Evolutionary conservation across 2,113 vertebrate species (phyloP).

Genomic region (Megalops atlanticus): DNA sequence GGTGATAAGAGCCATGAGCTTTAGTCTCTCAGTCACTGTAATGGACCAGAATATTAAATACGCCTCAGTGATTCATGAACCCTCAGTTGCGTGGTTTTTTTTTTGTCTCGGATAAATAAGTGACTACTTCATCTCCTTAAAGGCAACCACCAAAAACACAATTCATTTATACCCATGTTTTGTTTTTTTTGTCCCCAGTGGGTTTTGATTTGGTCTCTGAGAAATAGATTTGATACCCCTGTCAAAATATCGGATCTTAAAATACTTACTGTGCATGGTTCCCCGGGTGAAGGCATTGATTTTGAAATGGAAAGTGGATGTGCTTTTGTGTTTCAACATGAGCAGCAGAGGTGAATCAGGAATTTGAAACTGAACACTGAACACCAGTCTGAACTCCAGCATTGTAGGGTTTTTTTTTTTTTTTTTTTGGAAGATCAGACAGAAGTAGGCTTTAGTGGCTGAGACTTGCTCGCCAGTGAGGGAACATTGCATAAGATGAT

Average conservation of each 20-base stretch:
- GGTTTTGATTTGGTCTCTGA: background rate
- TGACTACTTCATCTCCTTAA: background rate
- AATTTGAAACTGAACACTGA: too few species aligned
- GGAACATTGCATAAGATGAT: background rate
- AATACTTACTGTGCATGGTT: background rate
- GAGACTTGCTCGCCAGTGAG: background rate
- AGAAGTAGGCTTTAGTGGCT: background rate
- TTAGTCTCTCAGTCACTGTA: constrained; percentile 14
- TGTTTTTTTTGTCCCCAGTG: background rate
- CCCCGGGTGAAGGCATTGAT: background rate
- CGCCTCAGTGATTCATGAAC: background rate
- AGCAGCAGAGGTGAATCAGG: background rate
- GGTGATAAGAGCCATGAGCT: background rate
- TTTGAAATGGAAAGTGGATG: background rate
- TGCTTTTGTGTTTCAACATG: background rate
- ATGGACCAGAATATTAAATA: constrained; percentile 20
- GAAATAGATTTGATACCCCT: background rate
- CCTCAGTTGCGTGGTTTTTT: background rate
- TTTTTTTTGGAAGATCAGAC: background rate
- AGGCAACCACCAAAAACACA: background rate
- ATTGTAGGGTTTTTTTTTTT: too few species aligned
- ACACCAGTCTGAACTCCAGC: too few species aligned
- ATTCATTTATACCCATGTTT: background rate
- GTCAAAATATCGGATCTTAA: background rate
- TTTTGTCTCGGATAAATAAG: background rate